phyloP scores from a whole-genome alignment of 2,113 vertebrate species.

The Petroica traversi region DNA sequence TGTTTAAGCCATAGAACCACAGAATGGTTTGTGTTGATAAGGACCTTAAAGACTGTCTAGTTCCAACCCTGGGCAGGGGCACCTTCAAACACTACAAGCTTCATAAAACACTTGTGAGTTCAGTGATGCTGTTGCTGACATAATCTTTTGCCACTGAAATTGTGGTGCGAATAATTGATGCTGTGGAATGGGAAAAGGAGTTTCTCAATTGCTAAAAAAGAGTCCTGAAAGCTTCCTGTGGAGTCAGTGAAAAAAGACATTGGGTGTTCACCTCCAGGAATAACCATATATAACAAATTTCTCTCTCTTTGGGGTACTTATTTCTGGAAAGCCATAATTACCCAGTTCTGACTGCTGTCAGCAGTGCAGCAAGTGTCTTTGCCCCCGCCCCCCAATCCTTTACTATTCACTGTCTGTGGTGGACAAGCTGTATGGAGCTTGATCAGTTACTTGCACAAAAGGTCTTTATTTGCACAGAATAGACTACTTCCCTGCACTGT shows the following conservation, averaged over 20 bases:
- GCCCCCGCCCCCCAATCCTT: rapidly evolving
- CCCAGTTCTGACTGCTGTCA: neutral
- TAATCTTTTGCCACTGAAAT: neutral
- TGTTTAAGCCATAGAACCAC: neutral
- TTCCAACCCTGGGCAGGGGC: neutral
- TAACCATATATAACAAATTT: neutral
- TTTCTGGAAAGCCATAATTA: neutral
- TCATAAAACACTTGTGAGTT: neutral
- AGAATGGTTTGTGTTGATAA: neutral
- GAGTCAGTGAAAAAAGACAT: neutral
- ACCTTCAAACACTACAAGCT: neutral
- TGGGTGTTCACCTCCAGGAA: neutral
- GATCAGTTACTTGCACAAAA: rapidly evolving
- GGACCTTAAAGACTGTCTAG: neutral
- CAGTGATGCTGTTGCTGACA: neutral
- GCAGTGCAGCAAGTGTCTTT: neutral
- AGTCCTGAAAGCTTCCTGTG: neutral
- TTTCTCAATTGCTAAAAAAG: neutral
- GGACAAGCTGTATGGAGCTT: neutral
- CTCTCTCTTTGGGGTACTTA: neutral
- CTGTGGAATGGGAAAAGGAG: neutral
- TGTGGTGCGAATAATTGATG: neutral
- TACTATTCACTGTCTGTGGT: neutral
- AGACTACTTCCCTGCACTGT: neutral
- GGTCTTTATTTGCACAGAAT: neutral